phyloP scores from a whole-genome alignment of 2,888 invertebrate genomes.

The Diogma glabrata region DNA sequence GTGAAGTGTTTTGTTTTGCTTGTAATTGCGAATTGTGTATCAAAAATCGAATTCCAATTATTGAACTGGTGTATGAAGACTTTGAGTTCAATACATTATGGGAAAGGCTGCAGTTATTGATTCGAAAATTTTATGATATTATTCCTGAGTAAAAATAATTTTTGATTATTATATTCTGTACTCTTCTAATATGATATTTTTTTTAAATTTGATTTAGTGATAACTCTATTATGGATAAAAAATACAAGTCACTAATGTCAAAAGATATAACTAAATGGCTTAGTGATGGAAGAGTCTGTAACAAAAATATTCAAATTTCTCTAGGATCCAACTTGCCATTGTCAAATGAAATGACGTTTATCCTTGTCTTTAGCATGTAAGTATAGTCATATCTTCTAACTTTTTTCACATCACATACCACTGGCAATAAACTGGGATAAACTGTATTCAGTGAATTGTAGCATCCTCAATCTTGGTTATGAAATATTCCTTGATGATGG shows the following conservation, averaged over 20 bases:
- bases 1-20: not conserved
- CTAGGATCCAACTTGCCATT: constrained; percentile 15
- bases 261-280: constrained; percentile 15
- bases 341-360: constrained; percentile 17
- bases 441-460: too few relatives aligned
- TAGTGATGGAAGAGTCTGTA: constrained; percentile 16
- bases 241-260: constrained; percentile 13
- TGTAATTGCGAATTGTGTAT: constrained; percentile 1
- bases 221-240: constrained; percentile 12
- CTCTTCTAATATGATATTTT: not conserved
- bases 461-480: too few relatives aligned
- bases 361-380: constrained; percentile 16
- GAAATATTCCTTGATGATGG: too few relatives aligned
- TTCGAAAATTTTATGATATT: constrained; percentile 14
- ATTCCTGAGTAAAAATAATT: constrained; percentile 14
- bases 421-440: too few relatives aligned
- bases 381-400: too few relatives aligned
- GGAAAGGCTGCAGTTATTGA: constrained; percentile 15
- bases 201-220: constrained; percentile 7
- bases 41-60: constrained; percentile 8
- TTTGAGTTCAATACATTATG: constrained; percentile 16
- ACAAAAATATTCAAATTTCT: constrained; percentile 15
- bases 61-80: constrained; percentile 13
- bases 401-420: too few relatives aligned
- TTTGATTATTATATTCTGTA: not conserved